Base-by-base conservation (phyloP, 2,797 vertebrate genomes). In the Sphenopsis melanotis region DNA sequence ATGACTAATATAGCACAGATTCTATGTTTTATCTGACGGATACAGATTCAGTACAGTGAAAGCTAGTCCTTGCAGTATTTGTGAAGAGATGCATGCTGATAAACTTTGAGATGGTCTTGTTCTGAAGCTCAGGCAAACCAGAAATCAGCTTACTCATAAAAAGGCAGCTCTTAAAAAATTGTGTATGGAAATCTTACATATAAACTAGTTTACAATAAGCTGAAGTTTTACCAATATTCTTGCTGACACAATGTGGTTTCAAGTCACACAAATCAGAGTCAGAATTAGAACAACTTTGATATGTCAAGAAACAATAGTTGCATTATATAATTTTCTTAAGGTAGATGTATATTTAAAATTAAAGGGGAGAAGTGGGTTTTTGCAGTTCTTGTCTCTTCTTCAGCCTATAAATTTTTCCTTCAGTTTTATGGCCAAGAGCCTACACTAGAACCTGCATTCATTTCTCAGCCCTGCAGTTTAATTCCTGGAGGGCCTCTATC, bases 1-100 rank as follows among this genome's bases (percentile, higher is more conserved):
- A 86, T 91, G 72, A 96, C 76, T 88, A 92, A 96, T 91, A 72
- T 15, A 65, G 68, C 75, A 60, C 32, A 80, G 68, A 87, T 50
- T 78, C 32, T 50, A 21, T 50, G 65, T 61, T 85, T 93, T 92
- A 92, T 89, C 87, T 83, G 87, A 92, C 63, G 20, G 63, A 71
- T 83, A 75, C 39, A 72, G 41, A 59, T 34, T 86, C 55, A 63
- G 68, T 55, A 83, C 61, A 94, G 59, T 21, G 49, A 93, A 46
- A 93, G 41, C 32, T 86, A 86, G 24, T 92, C 65, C 52, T 69
- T 3, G 4, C 12, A 57, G 29, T 37, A 44, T 60, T 85, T 63
- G 20, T 69, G 68, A 92, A 50, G 59, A 87, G 17, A 19, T 53
- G 4, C 17, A 11, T 11, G 10, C 36, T 76, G 89, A 90, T 93